Evolutionary conservation across 2,888 invertebrate species (phyloP).

Genomic region (Tryphoninae sp.): DNA sequence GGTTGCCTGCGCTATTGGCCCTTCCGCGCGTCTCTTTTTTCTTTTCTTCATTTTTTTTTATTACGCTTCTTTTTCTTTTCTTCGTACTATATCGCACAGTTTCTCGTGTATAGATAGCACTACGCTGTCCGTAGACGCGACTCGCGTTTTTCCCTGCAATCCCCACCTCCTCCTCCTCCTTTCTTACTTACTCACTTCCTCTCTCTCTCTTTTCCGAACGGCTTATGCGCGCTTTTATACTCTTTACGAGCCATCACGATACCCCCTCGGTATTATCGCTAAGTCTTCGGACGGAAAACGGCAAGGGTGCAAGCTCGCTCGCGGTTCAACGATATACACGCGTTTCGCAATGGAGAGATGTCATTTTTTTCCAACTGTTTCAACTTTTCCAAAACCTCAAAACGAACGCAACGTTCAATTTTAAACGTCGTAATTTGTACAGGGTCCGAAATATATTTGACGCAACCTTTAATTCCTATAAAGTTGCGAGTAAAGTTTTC

Average conservation of each 20-base stretch:
- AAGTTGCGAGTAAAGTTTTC: background rate
- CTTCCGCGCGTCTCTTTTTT: conserved; percentile 58
- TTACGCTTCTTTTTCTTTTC: conserved; percentile 25
- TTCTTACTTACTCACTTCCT: conserved; percentile 36
- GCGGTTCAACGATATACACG: conserved; percentile 1
- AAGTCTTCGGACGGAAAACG: conserved; percentile 42
- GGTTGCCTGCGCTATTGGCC: conserved; percentile 59
- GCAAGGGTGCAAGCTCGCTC: conserved; percentile 27
- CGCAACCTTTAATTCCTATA: background rate
- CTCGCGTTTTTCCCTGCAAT: conserved; percentile 13
- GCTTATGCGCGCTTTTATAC: conserved; percentile 66
- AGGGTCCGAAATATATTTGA: conserved; percentile 15
- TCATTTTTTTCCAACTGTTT: background rate
- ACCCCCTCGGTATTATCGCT: conserved; percentile 53
- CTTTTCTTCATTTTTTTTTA: conserved; percentile 28
- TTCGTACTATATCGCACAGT: conserved; percentile 16
- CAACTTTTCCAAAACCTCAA: conserved; percentile 34
- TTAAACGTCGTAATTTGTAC: conserved; percentile 27
- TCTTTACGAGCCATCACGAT: conserved; percentile 70
- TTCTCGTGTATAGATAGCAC: conserved; percentile 34
- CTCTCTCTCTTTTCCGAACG: conserved; percentile 52
- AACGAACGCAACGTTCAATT: conserved; percentile 31
- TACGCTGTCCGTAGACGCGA: background rate
- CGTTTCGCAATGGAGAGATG: background rate
- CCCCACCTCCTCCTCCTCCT: conserved; percentile 23